Evolutionary conservation across 2,888 invertebrate species (phyloP).

Genomic region (Shargacucullia verbasci): DNA sequence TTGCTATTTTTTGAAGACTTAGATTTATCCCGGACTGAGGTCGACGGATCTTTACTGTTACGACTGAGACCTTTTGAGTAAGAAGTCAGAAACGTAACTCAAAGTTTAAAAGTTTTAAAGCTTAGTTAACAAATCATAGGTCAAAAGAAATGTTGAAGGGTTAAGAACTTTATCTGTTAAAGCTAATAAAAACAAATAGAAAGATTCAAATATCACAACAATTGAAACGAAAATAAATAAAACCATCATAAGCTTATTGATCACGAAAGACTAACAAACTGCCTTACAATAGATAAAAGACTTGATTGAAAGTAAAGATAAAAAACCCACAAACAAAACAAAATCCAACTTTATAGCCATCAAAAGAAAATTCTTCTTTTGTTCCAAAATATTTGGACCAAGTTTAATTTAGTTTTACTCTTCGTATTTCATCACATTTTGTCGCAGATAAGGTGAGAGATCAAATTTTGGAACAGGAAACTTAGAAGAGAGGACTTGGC

Average conservation of each 20-base stretch:
- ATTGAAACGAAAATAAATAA: conserved; percentile 14
- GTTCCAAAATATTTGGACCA: conserved; percentile 56
- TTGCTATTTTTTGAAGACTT: too few species aligned
- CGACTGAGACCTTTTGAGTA: too few species aligned
- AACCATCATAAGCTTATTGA: conserved; percentile 2
- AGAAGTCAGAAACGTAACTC: too few species aligned
- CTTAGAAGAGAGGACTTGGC: background rate
- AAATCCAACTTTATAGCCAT: conserved; percentile 52
- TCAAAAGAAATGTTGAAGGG: too few species aligned
- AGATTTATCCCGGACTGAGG: too few species aligned
- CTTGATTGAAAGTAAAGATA: conserved; percentile 28
- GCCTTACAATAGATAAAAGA: conserved; percentile 30
- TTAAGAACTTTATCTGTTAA: too few species aligned
- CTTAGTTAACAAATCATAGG: too few species aligned
- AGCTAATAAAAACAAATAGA: too few species aligned
- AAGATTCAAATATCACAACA: background rate
- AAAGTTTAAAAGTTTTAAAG: too few species aligned
- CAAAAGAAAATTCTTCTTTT: conserved; percentile 52
- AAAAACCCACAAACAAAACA: conserved; percentile 37
- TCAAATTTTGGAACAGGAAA: conserved; percentile 5
- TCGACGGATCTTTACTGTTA: too few species aligned
- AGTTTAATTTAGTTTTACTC: conserved; percentile 68
- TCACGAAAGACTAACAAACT: conserved; percentile 17
- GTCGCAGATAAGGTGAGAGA: conserved; percentile 30
- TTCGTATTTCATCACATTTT: conserved; percentile 57